Conservation (phyloP, 2,113 vertebrate genomes). For the Candoia aspera region DNA sequence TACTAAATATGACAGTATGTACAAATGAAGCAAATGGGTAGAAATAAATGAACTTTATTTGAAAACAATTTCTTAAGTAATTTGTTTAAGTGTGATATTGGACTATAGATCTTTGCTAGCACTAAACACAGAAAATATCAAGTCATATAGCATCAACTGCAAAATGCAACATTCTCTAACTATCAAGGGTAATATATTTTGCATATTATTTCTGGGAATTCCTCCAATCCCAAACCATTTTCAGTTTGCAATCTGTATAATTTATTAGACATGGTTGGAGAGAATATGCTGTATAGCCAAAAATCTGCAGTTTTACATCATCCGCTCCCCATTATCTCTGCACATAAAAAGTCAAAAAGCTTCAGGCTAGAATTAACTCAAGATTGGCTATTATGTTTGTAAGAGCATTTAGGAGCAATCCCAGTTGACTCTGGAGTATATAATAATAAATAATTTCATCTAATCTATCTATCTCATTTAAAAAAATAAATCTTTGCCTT, state of each 20-base stretch:
- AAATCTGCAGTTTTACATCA: constrained; percentile 68
- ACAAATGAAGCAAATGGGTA: neutral
- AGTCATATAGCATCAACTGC: constrained; percentile 74
- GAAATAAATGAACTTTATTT: constrained; percentile 43
- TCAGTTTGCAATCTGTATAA: constrained; percentile 74
- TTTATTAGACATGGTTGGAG: constrained; percentile 76
- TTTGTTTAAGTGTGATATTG: constrained; percentile 45
- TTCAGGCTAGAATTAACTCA: constrained; percentile 94
- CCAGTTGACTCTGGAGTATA: constrained; percentile 84
- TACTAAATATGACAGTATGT: constrained; percentile 7
- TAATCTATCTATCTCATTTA: constrained; percentile 76
- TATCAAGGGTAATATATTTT: constrained; percentile 79
- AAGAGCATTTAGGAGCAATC: constrained; percentile 89
- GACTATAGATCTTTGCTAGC: constrained; percentile 70
- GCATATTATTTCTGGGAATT: constrained; percentile 80
- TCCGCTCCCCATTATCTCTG: constrained; percentile 75
- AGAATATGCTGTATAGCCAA: constrained; percentile 70
- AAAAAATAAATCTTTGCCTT: constrained; percentile 62
- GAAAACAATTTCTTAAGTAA: constrained; percentile 45
- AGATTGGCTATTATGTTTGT: constrained; percentile 86
- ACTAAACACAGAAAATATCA: constrained; percentile 72
- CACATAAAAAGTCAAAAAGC: constrained; percentile 81
- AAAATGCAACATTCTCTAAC: constrained; percentile 69
- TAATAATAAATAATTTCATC: constrained; percentile 85
- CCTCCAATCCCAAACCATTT: constrained; percentile 73